A percentile compares a stretch with the other conserved stretches of the same genome.
phyloP scores from a whole-genome alignment of 2,113 vertebrate genomes.

The Galbula dea region DNA sequence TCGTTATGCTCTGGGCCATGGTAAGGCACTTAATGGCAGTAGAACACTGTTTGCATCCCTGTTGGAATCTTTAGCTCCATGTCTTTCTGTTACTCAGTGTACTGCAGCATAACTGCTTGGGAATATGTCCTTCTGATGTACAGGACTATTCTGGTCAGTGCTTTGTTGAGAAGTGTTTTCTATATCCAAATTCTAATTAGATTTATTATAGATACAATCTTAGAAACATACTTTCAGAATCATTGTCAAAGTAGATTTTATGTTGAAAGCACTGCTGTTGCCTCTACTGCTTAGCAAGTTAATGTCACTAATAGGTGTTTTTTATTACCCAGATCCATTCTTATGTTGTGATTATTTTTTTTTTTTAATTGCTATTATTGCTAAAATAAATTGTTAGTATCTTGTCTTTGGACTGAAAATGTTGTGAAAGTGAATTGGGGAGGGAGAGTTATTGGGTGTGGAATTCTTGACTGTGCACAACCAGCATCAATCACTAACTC shows the following conservation, averaged over 20 bases:
- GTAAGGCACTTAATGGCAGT: not conserved
- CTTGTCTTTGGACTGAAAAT: not conserved
- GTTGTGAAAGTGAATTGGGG: not conserved
- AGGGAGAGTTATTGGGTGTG: too few relatives aligned
- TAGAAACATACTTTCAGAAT: not conserved
- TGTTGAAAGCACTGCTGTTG: not conserved
- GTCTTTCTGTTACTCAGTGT: not conserved
- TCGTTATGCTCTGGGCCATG: not conserved
- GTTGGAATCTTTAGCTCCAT: not conserved
- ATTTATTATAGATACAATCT: not conserved
- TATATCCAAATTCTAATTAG: not conserved
- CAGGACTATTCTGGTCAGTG: not conserved
- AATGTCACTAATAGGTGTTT: not conserved
- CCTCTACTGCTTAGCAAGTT: not conserved
- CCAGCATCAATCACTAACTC: not conserved
- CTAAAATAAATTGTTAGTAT: not conserved
- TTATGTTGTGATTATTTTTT: not conserved
- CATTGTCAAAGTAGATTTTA: not conserved
- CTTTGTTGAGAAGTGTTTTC: not conserved
- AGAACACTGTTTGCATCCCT: not conserved
- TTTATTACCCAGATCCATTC: not conserved
- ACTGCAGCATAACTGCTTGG: not conserved
- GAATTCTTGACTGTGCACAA: not conserved
- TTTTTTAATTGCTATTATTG: not conserved
- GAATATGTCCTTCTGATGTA: not conserved